phyloP scores from a whole-genome alignment of 2,888 invertebrate genomes.

The Yponomeuta plumbellus region DNA sequence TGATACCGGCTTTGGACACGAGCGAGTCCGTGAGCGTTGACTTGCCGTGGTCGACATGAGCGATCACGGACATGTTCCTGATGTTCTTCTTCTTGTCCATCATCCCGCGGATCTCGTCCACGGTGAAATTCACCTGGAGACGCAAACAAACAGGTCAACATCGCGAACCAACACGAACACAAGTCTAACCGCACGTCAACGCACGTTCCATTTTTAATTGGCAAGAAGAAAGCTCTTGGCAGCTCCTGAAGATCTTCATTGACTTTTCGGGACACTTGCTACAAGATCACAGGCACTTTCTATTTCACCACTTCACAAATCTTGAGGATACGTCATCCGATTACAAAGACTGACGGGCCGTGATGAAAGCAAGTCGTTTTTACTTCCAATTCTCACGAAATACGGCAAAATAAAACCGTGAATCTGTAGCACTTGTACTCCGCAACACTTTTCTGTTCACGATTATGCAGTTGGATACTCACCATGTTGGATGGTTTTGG shows the following conservation, averaged over 20 bases:
- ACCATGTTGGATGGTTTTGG: constrained; percentile 90
- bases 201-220: constrained; percentile 46
- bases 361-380: constrained; percentile 37
- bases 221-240: neutral
- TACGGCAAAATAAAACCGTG: constrained; percentile 47
- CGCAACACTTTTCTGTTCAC: constrained; percentile 46
- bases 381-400: constrained; percentile 32
- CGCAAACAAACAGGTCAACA: constrained; percentile 56
- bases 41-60: constrained; percentile 99
- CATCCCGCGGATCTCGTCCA: constrained; percentile 99
- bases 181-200: constrained; percentile 43
- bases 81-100: constrained; percentile 99
- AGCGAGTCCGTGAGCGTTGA: constrained; percentile 99
- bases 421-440: constrained; percentile 39
- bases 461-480: constrained; percentile 58
- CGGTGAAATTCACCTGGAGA: constrained; percentile 99
- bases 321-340: constrained; percentile 65
- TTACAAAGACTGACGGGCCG: constrained; percentile 50
- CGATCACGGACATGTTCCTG: constrained; percentile 99
- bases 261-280: constrained; percentile 17
- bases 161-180: constrained; percentile 34
- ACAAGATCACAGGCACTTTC: constrained; percentile 33
- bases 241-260: neutral
- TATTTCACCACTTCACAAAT: constrained; percentile 39
- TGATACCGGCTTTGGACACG: constrained; percentile 99